These are phyloP conservation scores for Micromussa lordhowensis DNA, from an alignment of 92 coral and sea anemone species.

Conservation along the genomic window DNA sequence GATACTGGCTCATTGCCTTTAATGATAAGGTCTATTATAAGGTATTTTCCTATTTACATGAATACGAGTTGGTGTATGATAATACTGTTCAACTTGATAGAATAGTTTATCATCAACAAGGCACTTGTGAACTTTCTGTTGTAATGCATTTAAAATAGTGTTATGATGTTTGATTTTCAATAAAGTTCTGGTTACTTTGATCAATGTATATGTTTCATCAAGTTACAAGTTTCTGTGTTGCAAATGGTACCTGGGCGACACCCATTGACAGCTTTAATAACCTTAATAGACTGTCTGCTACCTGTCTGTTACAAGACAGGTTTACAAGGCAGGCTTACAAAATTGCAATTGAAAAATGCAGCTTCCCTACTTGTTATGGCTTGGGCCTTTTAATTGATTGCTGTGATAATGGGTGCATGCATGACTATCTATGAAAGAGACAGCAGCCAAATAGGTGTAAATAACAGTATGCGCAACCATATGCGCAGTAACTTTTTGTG, in stretches of 20 bases:
- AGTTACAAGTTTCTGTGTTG: conserved; percentile 6
- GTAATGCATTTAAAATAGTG: conserved; percentile 8
- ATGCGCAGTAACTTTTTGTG: conserved; percentile 11
- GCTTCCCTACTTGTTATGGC: conserved; percentile 33
- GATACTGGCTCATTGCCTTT: conserved; percentile 20
- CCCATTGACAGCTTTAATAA: conserved; percentile 30
- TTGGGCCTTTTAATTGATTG: conserved; percentile 28
- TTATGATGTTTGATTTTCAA: conserved; percentile 26
- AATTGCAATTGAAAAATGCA: conserved; percentile 11
- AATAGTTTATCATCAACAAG: conserved; percentile 19
- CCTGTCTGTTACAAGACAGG: conserved; percentile 34
- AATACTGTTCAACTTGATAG: conserved; percentile 38
- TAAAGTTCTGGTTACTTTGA: conserved; percentile 23
- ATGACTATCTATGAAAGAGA: conserved; percentile 36
- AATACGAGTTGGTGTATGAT: conserved; percentile 20
- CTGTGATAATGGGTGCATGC: conserved; percentile 33
- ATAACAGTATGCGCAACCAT: conserved; percentile 24
- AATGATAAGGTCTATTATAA: conserved; percentile 3
- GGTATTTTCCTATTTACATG: conserved; percentile 26
- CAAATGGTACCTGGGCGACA: conserved; percentile 28
- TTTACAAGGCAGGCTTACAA: conserved; percentile 26
- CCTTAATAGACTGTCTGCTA: conserved; percentile 33
- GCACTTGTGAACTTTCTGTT: conserved; percentile 32
- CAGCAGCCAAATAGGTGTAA: conserved; percentile 27
- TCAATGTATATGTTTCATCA: conserved; percentile 16